phyloP scores from a whole-genome alignment of 2,113 vertebrate genomes.

The Xenopus tropicalis region DNA sequence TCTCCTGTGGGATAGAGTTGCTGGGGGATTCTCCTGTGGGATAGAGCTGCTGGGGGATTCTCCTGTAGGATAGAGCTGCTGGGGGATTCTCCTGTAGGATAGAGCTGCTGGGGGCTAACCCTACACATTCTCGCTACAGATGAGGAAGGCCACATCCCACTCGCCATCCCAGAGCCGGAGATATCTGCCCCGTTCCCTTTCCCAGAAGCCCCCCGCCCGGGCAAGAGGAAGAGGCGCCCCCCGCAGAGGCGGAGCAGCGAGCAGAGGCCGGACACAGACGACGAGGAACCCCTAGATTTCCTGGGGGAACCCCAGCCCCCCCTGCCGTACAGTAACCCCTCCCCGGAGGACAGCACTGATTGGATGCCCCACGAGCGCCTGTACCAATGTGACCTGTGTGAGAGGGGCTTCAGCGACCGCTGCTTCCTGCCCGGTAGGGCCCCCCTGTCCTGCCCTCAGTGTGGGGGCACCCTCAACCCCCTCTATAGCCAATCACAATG shows the following conservation, averaged over 20 bases:
- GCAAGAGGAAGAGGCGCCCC: constrained; percentile 26
- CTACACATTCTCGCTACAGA: background rate
- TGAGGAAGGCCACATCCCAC: background rate
- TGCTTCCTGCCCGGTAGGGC: background rate
- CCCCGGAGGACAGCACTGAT: background rate
- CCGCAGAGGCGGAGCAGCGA: constrained; percentile 22
- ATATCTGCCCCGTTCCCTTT: background rate
- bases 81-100: no score
- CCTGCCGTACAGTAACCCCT: background rate
- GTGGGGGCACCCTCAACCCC: constrained; percentile 8
- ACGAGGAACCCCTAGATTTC: background rate
- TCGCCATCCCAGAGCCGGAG: background rate
- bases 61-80: no score
- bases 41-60: no score
- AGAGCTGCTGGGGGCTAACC: no score
- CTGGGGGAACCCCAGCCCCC: background rate
- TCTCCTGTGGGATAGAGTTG: no score
- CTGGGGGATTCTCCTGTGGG: no score
- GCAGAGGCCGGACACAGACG: constrained; percentile 1
- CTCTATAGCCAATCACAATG: background rate
- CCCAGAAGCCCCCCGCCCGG: background rate
- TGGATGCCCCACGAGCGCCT: background rate
- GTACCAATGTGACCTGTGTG: constrained; percentile 25
- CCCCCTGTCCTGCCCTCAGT: constrained; percentile 11
- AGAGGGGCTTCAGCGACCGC: constrained; percentile 14